phyloP scores from a whole-genome alignment of 2,113 vertebrate genomes.

The Ovibos moschatus region DNA sequence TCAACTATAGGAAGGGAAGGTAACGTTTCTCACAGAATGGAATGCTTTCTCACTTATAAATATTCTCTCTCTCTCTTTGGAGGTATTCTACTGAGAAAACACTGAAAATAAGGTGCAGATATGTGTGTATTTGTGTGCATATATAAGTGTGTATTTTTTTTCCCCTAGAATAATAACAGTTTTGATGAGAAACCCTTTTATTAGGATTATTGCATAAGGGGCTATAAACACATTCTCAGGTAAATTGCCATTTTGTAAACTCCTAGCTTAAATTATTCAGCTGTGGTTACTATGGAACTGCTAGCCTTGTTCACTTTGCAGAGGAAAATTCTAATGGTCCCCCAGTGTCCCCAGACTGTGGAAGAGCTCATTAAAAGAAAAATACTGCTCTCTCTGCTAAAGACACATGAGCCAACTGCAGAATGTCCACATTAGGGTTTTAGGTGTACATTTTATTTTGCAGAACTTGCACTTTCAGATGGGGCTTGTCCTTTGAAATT shows the following conservation, averaged over 20 bases:
- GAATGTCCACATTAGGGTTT: not conserved
- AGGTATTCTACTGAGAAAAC: not conserved
- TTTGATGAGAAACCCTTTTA: not conserved
- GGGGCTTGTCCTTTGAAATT: not conserved
- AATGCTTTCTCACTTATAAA: not conserved
- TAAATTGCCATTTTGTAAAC: conserved; percentile 58
- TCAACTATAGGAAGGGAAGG: not conserved
- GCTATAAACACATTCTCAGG: not conserved
- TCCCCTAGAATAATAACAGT: not conserved
- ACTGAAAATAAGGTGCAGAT: not conserved
- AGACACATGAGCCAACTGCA: not conserved
- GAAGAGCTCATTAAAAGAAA: conserved; percentile 74
- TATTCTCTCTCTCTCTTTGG: not conserved
- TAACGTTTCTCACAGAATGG: not conserved
- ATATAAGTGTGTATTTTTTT: not conserved
- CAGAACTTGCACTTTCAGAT: not conserved
- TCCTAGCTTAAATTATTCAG: conserved; percentile 49
- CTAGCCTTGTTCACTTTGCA: conserved; percentile 48
- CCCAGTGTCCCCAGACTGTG: conserved; percentile 32
- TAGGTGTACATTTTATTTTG: not conserved
- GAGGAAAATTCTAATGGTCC: conserved; percentile 51
- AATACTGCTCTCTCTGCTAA: not conserved
- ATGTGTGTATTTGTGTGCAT: not conserved
- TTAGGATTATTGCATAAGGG: not conserved
- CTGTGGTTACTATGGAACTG: conserved; percentile 53